Evolutionary conservation across 2,113 vertebrate species (phyloP).

Genomic region (Hassar affinis): DNA sequence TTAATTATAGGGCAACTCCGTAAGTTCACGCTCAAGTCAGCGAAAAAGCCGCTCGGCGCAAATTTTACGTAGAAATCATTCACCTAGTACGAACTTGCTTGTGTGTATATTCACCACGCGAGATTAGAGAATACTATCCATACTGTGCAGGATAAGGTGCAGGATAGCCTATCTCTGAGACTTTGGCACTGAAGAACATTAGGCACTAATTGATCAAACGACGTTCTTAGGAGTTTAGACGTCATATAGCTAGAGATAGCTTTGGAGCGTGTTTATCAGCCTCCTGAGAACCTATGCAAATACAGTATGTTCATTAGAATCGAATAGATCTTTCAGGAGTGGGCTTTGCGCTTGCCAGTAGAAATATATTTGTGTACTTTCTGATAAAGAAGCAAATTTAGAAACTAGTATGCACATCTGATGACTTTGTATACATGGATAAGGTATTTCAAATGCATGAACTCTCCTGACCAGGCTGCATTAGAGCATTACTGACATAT

Average conservation of each 20-base stretch:
- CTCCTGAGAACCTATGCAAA: background rate
- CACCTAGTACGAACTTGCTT: too few relatives aligned
- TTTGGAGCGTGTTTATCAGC: conserved; percentile 2
- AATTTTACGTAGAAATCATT: background rate
- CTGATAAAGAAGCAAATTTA: conserved; percentile 25
- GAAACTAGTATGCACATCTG: background rate
- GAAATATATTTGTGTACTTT: conserved; percentile 24
- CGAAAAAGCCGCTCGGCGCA: background rate
- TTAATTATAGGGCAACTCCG: background rate
- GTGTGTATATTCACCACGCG: background rate
- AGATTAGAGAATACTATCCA: background rate
- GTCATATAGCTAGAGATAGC: background rate
- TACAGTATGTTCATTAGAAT: background rate
- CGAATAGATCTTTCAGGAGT: background rate
- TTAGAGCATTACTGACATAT: too few relatives aligned
- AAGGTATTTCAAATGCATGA: background rate
- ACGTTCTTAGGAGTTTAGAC: background rate
- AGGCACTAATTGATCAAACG: background rate
- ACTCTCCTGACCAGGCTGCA: background rate
- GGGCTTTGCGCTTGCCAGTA: background rate
- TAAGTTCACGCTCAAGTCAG: background rate
- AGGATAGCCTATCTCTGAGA: conserved; percentile 14
- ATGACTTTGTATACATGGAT: conserved; percentile 7
- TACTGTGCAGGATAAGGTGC: background rate
- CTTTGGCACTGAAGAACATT: conserved; percentile 2